phyloP scores from a whole-genome alignment of 2,797 vertebrate species.

The Meriones psammophilus region DNA sequence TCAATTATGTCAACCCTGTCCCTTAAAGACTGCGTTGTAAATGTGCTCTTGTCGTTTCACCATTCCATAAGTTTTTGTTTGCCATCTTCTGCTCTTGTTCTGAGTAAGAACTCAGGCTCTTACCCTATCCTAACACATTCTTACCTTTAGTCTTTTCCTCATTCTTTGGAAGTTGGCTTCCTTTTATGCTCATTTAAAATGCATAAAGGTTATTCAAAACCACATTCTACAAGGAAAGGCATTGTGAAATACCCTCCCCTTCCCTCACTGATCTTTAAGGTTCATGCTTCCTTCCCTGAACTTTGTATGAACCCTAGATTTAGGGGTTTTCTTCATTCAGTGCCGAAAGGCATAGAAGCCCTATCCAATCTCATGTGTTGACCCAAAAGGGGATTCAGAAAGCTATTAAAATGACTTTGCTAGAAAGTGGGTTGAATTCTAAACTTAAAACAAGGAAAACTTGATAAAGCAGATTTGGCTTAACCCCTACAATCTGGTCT shows the following conservation, averaged over 20 bases:
- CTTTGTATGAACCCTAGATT: not conserved
- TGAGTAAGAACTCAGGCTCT: not conserved
- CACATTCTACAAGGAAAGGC: conserved; percentile 7
- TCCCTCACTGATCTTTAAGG: not conserved
- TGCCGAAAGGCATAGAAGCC: not conserved
- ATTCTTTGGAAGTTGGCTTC: not conserved
- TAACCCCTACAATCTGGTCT: not conserved
- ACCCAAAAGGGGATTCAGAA: not conserved
- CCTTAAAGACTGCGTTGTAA: conserved; percentile 12
- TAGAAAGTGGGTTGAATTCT: not conserved
- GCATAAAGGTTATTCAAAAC: not conserved
- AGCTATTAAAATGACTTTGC: not conserved
- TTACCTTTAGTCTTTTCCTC: not conserved
- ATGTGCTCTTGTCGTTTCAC: conserved; percentile 3
- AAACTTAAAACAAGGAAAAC: not conserved
- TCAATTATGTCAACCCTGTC: not conserved
- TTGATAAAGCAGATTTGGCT: not conserved
- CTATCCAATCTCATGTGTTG: not conserved
- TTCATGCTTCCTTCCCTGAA: conserved; percentile 2
- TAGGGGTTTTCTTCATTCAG: conserved; percentile 5
- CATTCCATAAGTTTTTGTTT: not conserved
- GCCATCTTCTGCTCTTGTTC: not conserved
- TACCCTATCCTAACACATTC: not conserved
- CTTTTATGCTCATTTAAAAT: not conserved
- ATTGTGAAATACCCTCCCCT: not conserved